Percentiles rank a stretch among this genome's conserved stretches.
These are phyloP conservation scores for Diaperis boleti DNA, from an alignment of 2,888 invertebrate genomes.

Conservation along the genomic window DNA sequence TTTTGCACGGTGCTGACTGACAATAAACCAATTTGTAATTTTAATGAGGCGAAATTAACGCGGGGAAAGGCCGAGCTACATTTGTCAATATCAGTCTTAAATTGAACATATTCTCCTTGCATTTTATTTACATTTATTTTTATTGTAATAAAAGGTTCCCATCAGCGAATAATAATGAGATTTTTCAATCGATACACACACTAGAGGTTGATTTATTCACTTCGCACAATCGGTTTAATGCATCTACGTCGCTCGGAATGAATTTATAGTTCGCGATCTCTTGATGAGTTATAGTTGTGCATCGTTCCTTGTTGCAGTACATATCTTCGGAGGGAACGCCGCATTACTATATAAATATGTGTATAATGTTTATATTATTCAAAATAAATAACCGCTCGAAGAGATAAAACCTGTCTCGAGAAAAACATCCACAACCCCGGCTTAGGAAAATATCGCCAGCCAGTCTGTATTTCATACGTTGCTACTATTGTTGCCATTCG, in stretches of 20 bases:
- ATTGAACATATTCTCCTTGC: conserved; percentile 42
- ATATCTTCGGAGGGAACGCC: conserved; percentile 53
- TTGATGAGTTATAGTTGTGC: conserved; percentile 53
- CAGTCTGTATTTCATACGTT: conserved; percentile 24
- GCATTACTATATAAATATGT: conserved; percentile 57
- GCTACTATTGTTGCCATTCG: conserved; percentile 52
- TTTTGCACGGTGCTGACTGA: background rate
- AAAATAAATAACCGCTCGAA: conserved; percentile 57
- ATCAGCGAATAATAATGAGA: conserved; percentile 49
- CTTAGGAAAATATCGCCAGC: conserved; percentile 49
- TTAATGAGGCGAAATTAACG: conserved; percentile 45
- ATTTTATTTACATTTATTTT: conserved; percentile 43
- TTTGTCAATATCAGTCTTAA: conserved; percentile 48
- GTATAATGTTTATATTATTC: conserved; percentile 59
- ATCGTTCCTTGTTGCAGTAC: conserved; percentile 44
- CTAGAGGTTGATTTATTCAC: conserved; percentile 53
- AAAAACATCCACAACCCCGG: conserved; percentile 53
- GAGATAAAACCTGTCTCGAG: conserved; percentile 58
- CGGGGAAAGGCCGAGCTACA: conserved; percentile 23
- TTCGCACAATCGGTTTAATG: conserved; percentile 53
- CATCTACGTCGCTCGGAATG: conserved; percentile 52
- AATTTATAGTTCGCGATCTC: conserved; percentile 52
- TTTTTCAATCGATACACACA: conserved; percentile 53
- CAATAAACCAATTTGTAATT: conserved; percentile 47
- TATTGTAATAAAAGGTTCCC: conserved; percentile 48